Evolutionary conservation across 2,797 vertebrate genomes (phyloP).

Genomic region (Florisuga fusca): DNA sequence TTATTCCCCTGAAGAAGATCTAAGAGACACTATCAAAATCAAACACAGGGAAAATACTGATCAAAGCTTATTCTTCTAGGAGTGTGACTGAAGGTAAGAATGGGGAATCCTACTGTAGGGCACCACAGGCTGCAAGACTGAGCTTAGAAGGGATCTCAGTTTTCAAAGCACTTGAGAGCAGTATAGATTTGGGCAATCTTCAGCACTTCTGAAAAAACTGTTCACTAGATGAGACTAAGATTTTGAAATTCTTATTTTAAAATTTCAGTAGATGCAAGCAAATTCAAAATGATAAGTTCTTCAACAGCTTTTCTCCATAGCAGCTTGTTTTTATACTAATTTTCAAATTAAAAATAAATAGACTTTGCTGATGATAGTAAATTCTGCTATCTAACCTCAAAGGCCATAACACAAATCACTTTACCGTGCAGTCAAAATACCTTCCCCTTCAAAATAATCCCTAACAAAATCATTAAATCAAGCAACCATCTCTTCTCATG

Average conservation of each 20-base stretch:
- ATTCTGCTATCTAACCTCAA: not conserved
- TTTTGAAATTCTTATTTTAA: not conserved
- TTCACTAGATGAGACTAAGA: not conserved
- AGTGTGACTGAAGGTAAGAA: not conserved
- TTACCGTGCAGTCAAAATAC: not conserved
- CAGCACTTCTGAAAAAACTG: not conserved
- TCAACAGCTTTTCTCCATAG: not conserved
- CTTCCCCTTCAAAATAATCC: not conserved
- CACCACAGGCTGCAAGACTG: not conserved
- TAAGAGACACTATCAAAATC: not conserved
- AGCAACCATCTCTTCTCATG: not conserved
- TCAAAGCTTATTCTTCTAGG: not conserved
- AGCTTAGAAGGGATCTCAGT: not conserved
- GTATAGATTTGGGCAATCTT: not conserved
- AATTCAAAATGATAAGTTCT: not conserved
- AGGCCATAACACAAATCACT: not conserved
- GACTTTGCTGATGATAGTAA: not conserved
- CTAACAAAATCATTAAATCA: slow-evolving; percentile 32
- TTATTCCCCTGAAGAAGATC: not conserved
- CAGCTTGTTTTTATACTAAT: not conserved
- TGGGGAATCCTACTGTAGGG: not conserved
- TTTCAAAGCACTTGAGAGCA: not conserved
- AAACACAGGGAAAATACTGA: not conserved
- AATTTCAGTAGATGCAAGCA: not conserved
- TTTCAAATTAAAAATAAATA: not conserved